Evolutionary conservation across 1,140 invertebrate species (phyloP).

Genomic region (Cephus cinctus): DNA sequence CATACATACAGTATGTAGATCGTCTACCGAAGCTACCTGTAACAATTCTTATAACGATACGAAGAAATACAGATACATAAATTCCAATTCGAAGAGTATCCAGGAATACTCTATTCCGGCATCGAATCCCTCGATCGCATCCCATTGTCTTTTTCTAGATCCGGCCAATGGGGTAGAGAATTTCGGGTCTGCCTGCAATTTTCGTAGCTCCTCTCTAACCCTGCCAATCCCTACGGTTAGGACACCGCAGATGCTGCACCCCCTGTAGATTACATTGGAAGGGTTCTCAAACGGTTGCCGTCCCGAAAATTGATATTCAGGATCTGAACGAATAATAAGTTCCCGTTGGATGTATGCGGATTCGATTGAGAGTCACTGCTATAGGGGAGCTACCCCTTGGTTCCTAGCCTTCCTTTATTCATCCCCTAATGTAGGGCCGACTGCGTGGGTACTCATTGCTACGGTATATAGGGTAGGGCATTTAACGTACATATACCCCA

Average conservation of each 20-base stretch:
- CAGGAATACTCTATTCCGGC: background rate
- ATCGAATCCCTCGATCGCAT: background rate
- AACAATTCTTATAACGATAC: too few relatives aligned
- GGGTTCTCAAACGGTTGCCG: constrained; percentile 17
- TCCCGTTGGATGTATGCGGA: constrained; percentile 11
- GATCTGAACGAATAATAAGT: too few relatives aligned
- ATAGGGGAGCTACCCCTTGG: constrained; percentile 27
- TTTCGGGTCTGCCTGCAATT: background rate
- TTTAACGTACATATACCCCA: too few relatives aligned
- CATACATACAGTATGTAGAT: too few relatives aligned
- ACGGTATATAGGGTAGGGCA: too few relatives aligned
- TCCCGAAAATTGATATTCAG: too few relatives aligned
- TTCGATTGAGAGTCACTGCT: constrained; percentile 8
- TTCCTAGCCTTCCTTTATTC: constrained; percentile 38
- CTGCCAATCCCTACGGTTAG: constrained; percentile 8
- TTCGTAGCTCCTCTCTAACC: background rate
- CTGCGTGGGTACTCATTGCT: constrained; percentile 20
- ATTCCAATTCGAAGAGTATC: background rate
- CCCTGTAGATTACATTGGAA: constrained; percentile 22
- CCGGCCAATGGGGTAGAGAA: background rate
- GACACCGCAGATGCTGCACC: constrained; percentile 28
- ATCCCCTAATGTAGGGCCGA: constrained; percentile 35
- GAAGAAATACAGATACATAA: background rate
- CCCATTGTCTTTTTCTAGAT: background rate
- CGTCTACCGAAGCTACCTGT: too few relatives aligned